Evolutionary conservation across 2,113 vertebrate species (phyloP).

Genomic region (Trichomycterus rosablanca): DNA sequence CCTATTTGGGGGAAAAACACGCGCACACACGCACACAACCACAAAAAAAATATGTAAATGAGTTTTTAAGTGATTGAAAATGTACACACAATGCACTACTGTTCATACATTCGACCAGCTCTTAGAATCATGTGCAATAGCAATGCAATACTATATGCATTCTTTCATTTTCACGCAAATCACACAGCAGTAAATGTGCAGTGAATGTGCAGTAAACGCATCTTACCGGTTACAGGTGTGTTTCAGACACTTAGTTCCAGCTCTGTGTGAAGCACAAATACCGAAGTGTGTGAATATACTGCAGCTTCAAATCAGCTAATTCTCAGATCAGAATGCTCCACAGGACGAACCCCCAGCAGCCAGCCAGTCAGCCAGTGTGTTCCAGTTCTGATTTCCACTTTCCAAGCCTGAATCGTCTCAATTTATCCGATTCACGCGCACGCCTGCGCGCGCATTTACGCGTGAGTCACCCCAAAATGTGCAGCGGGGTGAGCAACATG

Average conservation of each 20-base stretch:
- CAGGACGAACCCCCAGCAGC: neutral
- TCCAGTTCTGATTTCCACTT: neutral
- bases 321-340: neutral
- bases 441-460: neutral
- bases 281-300: neutral
- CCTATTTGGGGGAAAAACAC: constrained; percentile 23
- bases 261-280: constrained; percentile 39
- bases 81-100: neutral
- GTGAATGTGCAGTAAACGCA: neutral
- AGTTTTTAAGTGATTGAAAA: too few species aligned
- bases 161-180: neutral
- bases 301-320: neutral
- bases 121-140: neutral
- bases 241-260: constrained; percentile 54
- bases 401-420: constrained; percentile 2
- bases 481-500: constrained; percentile 1
- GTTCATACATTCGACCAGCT: constrained; percentile 48
- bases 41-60: too few species aligned
- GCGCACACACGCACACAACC: constrained; percentile 69
- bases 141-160: too few species aligned
- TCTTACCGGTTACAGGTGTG: constrained; percentile 28
- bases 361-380: neutral
- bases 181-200: too few species aligned
- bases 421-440: constrained; percentile 5
- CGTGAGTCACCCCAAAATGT: constrained; percentile 26